Evolutionary conservation across 2,113 vertebrate species (phyloP), one percentile per base, ranked within the genome.

Genomic region (Tylochromis polylepis): DNA sequence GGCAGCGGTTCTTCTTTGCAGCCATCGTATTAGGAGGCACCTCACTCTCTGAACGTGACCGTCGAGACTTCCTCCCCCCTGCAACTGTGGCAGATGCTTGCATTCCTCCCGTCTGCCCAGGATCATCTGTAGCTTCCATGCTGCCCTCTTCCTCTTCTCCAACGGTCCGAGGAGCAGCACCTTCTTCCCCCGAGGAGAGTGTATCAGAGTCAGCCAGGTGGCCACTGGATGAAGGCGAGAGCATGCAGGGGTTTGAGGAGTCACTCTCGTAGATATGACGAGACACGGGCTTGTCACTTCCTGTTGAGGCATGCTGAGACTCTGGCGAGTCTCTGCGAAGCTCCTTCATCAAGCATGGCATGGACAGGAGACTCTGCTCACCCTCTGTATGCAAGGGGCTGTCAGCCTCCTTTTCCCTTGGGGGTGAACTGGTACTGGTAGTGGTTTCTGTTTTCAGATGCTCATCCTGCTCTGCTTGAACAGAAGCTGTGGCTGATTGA

Each of bases 131-230:
- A 4, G 94, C 92, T 75, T 93, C 93, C 89, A 91, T 92, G 62
- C 67, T 81, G 82, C 96, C 87, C 12, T 87, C 86, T 34, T 95
- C 84, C 88, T 91, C 87, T 79, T 56, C 94, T 92, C 59, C 95
- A 82, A 81, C 16, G 90, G 89, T n/a, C n/a, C n/a, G 88, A 95
- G 88, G 51, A 84, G 85, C 75, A 41, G 80, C 96, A 2, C 96
- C 95, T 88, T 99, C 98, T 84, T 99, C 99, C 5, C 97, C 96
- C 4, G 99, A 99, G 92, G 99, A 99, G 85, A 99, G 94, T 0
- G 99, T 99, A 88, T 99, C 98, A 5, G 98, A 99, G 93, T 99
- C 99, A 3, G 98, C 99, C 80, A 99, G 95, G 92, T 99, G 97
- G 83, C 98, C 99, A 1, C 98, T 99, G 93, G 98, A 99, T 83